Base-by-base conservation (phyloP, 2,797 vertebrate genomes). In the Pteropus rufus region DNA sequence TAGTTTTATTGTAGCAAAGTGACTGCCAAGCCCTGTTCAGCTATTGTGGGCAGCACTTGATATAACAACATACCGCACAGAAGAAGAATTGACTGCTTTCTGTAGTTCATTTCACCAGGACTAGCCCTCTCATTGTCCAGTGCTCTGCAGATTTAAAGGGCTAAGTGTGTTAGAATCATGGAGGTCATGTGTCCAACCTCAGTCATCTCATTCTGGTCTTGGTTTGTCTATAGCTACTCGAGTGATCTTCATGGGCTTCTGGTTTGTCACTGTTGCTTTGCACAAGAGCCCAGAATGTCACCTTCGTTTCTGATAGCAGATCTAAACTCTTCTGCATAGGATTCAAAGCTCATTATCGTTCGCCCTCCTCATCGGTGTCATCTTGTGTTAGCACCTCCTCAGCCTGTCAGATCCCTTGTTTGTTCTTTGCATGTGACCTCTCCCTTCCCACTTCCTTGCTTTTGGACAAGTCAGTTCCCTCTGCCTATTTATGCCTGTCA, bases 371-470 rank as follows among this genome's bases (percentile, higher is more conserved):
- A 1, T 24, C 16, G 26, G 54, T 23, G 14, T 56, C 41, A 3
- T 49, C 10, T 49, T 24, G 14, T 6, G 9, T 54, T 29, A 41
- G 31, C 2, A 0, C 34, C 0, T 2, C 46, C 39, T 39, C 67
- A 11, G 72, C 39, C 73, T 31, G 0, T 34, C 0, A 21, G 64
- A 8, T 76, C 18, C 56, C 39, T 11, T 11, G 49, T 58, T 46
- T 70, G 10, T 75, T 36, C 56, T 29, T 79, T 44, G 65, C n/a
- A 12, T 2, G 4, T 18, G 12, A 7, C 18, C 8, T 14, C 7
- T 67, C 46, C 65, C 26, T 79, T 41, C 58, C 52, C 31, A 21
- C 18, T 31, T 83, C 6, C n/a, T 4, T 60, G n/a, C 44, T 49
- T 67, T 60, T 18, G 49, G 56, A 69, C 26, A 12, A 3, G n/a